Evolutionary conservation across 2,113 vertebrate species (phyloP).

Genomic region (Oreocharis arfaki): DNA sequence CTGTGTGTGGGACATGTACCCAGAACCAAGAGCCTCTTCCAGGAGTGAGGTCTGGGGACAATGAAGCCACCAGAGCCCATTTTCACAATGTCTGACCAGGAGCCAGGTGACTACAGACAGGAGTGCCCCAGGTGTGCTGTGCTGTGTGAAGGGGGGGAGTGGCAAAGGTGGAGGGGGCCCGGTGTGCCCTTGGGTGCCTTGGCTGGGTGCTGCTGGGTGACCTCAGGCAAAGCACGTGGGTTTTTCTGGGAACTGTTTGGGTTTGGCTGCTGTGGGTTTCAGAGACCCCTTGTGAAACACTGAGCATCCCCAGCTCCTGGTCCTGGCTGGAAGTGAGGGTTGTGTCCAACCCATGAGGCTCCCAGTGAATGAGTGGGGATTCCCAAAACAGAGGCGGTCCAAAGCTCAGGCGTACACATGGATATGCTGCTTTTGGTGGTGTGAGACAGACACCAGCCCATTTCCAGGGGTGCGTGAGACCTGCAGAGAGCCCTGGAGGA

Average conservation of each 20-base stretch:
- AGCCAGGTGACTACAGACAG: background rate
- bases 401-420: background rate
- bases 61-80: background rate
- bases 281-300: background rate
- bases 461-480: background rate
- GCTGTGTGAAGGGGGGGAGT: background rate
- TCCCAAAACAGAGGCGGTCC: background rate
- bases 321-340: background rate
- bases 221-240: background rate
- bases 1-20: background rate
- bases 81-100: background rate
- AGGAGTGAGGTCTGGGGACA: background rate
- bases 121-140: background rate
- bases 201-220: background rate
- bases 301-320: background rate
- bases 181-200: background rate
- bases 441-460: background rate
- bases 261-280: background rate
- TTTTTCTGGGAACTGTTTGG: background rate
- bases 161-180: background rate
- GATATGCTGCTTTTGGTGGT: accelerated
- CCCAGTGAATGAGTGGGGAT: background rate
- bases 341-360: background rate
- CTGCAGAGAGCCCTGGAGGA: background rate
- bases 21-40: background rate